phyloP scores from a whole-genome alignment of 2,797 vertebrate species.

The Mormyrops attenuatus region DNA sequence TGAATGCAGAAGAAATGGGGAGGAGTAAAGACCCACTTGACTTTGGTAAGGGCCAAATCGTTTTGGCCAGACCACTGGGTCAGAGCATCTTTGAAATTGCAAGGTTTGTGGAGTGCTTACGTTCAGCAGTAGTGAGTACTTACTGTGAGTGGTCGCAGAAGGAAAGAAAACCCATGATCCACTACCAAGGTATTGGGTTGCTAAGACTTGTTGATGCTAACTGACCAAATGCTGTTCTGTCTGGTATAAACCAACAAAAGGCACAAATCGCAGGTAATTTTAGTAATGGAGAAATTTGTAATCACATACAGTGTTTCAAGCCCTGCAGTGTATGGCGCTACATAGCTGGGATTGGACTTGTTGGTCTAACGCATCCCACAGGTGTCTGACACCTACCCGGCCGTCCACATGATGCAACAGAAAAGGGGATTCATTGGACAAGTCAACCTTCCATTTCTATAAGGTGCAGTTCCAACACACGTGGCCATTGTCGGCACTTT shows the following conservation, averaged over 20 bases:
- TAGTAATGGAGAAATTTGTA: neutral
- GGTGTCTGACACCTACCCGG: neutral
- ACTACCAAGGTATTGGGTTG: neutral
- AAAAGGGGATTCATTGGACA: neutral
- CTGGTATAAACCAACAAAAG: neutral
- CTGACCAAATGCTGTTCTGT: neutral
- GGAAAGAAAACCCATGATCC: neutral
- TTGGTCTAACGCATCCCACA: neutral
- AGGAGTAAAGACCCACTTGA: neutral
- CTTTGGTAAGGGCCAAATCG: neutral
- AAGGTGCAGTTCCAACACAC: neutral
- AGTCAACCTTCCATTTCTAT: neutral
- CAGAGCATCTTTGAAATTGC: no score
- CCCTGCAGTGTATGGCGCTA: neutral
- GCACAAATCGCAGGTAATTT: neutral
- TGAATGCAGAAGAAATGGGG: neutral
- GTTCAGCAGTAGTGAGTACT: neutral
- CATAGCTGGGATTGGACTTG: neutral
- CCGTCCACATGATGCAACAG: neutral
- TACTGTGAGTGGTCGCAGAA: neutral
- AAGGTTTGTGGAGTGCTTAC: no score
- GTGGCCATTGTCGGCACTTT: neutral
- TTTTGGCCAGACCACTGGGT: neutral
- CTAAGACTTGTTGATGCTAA: neutral
- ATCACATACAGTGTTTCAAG: neutral